Evolutionary conservation across 2,888 invertebrate species (phyloP), one percentile per base, ranked within the genome.

Genomic region (Lypha dubia): DNA sequence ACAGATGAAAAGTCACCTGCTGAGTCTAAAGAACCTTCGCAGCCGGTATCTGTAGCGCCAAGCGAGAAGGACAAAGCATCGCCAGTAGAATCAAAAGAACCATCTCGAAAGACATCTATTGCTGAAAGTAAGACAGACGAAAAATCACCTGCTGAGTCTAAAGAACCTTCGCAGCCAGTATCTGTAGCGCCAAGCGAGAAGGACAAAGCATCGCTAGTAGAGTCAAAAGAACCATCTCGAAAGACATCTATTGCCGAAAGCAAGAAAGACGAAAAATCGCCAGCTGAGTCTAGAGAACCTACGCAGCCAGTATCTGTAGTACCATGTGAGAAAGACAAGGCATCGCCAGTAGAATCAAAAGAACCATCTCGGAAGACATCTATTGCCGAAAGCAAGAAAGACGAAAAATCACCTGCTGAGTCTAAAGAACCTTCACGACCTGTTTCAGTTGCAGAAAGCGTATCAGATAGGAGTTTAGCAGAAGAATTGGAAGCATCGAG

Each of bases 401-500:
- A 85, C 62, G 71, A 77, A 9, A 83, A 81, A 65, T 79, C 86
- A 3, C 68, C 76, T 4, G 5, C 44, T 11, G 76, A 51, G 1
- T 81, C 85, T 1, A 86, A 83, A 24, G 75, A 79, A 32, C 70
- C 73, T 0, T 73, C 79, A 11, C 9, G 65, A 20, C 35, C 63
- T 4, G 38, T 11, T 41, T 73, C 87, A 1, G 41, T 58, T 0
- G 79, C 73, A 5, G 83, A 77, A 44, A 81, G 71, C 17, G 28
- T 51, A 22, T 46, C 22, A 46, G 80, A 76, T 11, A 68, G 56
- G 5, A 84, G 84, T 49, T 67, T 81, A 3, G 65, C 24, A 1
- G 79, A 80, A 32, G 38, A 38, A 38, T 11, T 11, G 11, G 49
- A 76, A 56, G 51, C 82, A 17, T 75, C 84, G 11, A 90, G 91